Evolutionary conservation across 2,797 vertebrate genomes (phyloP).

Genomic region (Falco rusticolus): DNA sequence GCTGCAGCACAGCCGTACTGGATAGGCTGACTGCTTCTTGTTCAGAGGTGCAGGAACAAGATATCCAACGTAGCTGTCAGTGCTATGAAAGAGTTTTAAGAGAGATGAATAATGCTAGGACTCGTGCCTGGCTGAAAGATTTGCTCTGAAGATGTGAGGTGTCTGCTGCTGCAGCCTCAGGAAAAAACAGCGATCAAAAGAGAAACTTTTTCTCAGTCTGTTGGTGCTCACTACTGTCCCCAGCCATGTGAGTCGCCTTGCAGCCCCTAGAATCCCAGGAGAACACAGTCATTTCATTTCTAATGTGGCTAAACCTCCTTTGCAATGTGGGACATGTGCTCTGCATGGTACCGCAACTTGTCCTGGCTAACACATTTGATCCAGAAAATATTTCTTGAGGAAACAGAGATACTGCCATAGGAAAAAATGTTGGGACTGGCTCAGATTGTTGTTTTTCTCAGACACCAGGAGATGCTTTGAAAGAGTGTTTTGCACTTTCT

Average conservation of each 20-base stretch:
- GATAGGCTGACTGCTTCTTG: neutral
- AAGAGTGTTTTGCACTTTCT: neutral
- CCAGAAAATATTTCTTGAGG: neutral
- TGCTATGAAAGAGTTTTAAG: neutral
- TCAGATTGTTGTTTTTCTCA: neutral
- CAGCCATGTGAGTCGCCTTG: neutral
- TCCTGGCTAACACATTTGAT: neutral
- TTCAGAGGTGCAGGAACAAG: neutral
- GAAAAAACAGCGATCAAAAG: neutral
- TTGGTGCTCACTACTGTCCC: neutral
- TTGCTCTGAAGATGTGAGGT: neutral
- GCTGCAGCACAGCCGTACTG: accelerated
- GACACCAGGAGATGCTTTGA: neutral
- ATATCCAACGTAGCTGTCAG: neutral
- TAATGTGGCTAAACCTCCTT: neutral
- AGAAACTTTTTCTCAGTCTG: neutral
- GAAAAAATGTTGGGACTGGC: neutral
- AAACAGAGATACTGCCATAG: neutral
- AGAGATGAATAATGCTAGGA: neutral
- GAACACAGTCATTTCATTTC: neutral
- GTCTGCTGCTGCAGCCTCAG: neutral
- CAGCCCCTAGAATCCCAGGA: neutral
- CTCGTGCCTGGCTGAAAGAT: neutral
- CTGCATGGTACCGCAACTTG: neutral
- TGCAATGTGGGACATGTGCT: neutral